Evolutionary conservation across 2,113 vertebrate genomes (phyloP).

Genomic region (Crotophaga sulcirostris): DNA sequence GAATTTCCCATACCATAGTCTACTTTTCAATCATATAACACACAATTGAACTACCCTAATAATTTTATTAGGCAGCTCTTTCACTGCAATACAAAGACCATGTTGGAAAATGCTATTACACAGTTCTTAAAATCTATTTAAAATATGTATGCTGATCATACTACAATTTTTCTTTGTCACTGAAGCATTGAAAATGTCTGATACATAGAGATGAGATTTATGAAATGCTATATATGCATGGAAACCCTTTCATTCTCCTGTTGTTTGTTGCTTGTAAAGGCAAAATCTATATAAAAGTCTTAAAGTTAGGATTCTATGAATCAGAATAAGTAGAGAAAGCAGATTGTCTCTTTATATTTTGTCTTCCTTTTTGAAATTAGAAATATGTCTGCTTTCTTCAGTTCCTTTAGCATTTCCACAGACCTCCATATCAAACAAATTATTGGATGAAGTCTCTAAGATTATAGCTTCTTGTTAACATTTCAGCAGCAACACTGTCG

Average conservation of each 20-base stretch:
- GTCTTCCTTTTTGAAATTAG: background rate
- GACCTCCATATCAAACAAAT: background rate
- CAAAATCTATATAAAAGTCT: conserved; percentile 4
- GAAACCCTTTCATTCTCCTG: conserved; percentile 8
- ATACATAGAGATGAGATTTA: conserved; percentile 5
- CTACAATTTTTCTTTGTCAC: conserved; percentile 1
- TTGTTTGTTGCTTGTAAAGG: background rate
- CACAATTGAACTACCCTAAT: background rate
- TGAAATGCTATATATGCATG: background rate
- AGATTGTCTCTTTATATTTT: background rate
- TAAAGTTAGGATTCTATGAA: background rate
- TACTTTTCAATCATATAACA: background rate
- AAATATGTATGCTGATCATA: background rate
- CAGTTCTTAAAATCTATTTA: background rate
- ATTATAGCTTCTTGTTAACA: background rate
- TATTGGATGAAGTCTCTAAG: background rate
- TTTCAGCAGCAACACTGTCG: background rate
- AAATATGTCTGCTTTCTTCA: background rate
- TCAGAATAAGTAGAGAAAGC: conserved; percentile 8
- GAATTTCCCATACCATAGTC: background rate
- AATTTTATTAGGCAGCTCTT: background rate
- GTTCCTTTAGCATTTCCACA: background rate
- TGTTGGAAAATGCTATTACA: background rate
- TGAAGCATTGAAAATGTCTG: conserved; percentile 20
- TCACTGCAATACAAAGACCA: background rate